Evolutionary conservation across 2,888 invertebrate species (phyloP).

Genomic region (Linhomoeus sp.): DNA sequence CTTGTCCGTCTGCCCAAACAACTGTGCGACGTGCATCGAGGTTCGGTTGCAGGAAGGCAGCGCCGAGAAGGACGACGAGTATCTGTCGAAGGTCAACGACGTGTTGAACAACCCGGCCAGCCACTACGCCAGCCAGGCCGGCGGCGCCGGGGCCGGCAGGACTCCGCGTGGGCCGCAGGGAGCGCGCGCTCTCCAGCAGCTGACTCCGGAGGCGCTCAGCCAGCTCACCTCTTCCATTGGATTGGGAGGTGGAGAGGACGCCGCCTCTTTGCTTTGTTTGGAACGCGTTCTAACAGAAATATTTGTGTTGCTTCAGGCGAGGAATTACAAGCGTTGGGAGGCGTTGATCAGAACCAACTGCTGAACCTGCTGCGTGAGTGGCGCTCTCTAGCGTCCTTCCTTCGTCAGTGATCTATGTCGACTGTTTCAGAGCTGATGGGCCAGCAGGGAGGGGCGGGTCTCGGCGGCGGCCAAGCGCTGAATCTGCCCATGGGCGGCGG

Average conservation of each 20-base stretch:
- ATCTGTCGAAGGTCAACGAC: slow-evolving; percentile 31
- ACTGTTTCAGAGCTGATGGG: slow-evolving; percentile 4
- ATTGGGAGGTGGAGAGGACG: too few relatives aligned
- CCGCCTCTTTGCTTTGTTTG: slow-evolving; percentile 3
- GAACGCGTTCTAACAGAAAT: too few relatives aligned
- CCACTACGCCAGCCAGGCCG: slow-evolving; percentile 10
- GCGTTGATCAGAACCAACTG: slow-evolving; percentile 87
- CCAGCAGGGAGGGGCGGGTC: background rate
- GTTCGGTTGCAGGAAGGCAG: slow-evolving; percentile 97
- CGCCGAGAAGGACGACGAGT: slow-evolving; percentile 83
- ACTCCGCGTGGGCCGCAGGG: slow-evolving; percentile 3
- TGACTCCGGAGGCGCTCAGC: too few relatives aligned
- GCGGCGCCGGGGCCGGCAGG: slow-evolving; percentile 9
- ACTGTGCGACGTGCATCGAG: too few relatives aligned
- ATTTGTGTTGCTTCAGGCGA: slow-evolving; percentile 1
- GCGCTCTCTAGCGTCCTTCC: slow-evolving; percentile 3
- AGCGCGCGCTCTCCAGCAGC: slow-evolving; percentile 7
- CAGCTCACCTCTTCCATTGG: too few relatives aligned
- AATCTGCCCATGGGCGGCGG: background rate
- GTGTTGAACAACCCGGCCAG: slow-evolving; percentile 9
- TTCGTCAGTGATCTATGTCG: background rate
- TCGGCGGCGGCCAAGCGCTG: slow-evolving; percentile 8
- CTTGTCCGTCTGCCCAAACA: too few relatives aligned
- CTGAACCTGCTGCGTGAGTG: slow-evolving; percentile 69
- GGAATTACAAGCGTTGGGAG: slow-evolving; percentile 51